phyloP scores from a whole-genome alignment of 2,888 invertebrate genomes.

The Ochropleura leucogaster region DNA sequence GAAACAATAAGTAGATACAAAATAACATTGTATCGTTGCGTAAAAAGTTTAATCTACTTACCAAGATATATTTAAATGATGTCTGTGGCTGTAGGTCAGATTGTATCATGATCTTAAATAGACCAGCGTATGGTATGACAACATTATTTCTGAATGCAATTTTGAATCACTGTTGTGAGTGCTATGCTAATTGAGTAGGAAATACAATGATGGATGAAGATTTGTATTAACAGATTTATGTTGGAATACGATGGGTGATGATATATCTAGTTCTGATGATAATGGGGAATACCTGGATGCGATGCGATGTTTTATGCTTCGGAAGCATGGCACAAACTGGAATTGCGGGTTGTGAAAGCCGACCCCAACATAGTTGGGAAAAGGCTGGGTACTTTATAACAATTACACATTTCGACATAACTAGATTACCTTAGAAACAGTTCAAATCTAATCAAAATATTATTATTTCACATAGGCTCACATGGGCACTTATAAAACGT shows the following conservation, averaged over 20 bases:
- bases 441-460: too few species aligned
- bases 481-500: too few species aligned
- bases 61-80: conserved; percentile 77
- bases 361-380: too few species aligned
- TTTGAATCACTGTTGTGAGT: conserved; percentile 46
- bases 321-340: neutral
- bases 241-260: neutral
- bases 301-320: too few species aligned
- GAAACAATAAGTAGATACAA: conserved; percentile 63
- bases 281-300: neutral
- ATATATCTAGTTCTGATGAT: neutral
- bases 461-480: too few species aligned
- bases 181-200: conserved; percentile 37
- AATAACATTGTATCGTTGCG: conserved; percentile 70
- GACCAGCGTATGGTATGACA: conserved; percentile 70
- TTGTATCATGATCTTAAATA: conserved; percentile 77
- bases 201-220: conserved; percentile 8
- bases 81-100: conserved; percentile 71
- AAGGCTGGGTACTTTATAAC: too few species aligned
- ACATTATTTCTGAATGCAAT: conserved; percentile 65
- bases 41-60: conserved; percentile 79
- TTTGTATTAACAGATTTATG: neutral
- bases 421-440: too few species aligned
- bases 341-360: too few species aligned
- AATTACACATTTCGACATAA: too few species aligned